These are phyloP conservation scores for Danio aesculapii DNA, from an alignment of 2,797 vertebrate genomes.

Conservation along the genomic window DNA sequence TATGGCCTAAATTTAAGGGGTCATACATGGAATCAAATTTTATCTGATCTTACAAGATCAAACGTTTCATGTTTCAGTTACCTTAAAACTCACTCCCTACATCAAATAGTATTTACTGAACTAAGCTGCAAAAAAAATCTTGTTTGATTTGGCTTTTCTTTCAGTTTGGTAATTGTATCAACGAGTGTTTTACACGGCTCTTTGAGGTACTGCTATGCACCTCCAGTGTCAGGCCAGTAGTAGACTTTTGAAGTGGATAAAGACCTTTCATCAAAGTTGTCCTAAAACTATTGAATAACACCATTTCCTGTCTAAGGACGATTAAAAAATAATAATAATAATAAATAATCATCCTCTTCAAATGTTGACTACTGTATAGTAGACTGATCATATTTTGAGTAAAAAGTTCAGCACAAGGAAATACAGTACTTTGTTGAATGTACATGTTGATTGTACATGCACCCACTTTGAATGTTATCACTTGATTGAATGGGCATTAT, in stretches of 20 bases:
- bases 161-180: neutral
- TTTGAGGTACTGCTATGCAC: no score
- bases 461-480: no score
- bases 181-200: neutral
- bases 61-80: neutral
- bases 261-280: no score
- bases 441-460: neutral
- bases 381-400: constrained; percentile 44
- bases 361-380: constrained; percentile 50
- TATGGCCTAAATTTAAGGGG: neutral
- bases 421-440: constrained; percentile 14
- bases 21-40: neutral
- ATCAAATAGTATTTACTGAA: neutral
- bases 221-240: no score
- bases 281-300: no score
- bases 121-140: neutral
- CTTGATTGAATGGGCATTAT: no score
- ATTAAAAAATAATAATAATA: no score
- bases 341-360: constrained; percentile 66
- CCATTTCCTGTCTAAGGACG: no score
- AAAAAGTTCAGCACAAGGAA: constrained; percentile 35
- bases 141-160: neutral
- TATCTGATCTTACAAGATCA: neutral
- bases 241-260: no score
- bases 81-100: neutral